Percentiles rank a stretch among this genome's conserved stretches.
Evolutionary conservation across 2,797 vertebrate species (phyloP).

Genomic region (Gadopsis marmoratus): DNA sequence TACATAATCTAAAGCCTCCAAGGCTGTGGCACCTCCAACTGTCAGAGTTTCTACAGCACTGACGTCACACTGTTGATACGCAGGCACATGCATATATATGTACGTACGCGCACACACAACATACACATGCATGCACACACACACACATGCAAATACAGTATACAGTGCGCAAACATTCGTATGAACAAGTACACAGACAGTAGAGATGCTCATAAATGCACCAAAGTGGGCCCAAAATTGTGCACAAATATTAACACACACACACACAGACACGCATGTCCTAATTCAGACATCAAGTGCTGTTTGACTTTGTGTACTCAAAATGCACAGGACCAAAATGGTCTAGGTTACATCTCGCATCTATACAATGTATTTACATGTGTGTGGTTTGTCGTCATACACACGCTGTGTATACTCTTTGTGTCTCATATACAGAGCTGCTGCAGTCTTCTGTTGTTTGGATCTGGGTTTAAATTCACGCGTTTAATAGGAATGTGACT

Average conservation of each 20-base stretch:
- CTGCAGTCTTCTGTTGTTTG: not conserved
- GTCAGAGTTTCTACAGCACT: constrained; percentile 70
- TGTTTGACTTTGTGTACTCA: not conserved
- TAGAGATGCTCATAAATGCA: not conserved
- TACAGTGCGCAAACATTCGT: not conserved
- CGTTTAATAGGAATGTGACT: constrained; percentile 15
- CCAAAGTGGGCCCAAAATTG: not conserved
- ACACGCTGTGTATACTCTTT: not conserved
- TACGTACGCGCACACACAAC: constrained; percentile 5
- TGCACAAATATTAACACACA: not conserved
- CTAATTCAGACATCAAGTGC: not conserved
- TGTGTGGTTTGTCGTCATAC: no score
- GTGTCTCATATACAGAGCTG: not conserved
- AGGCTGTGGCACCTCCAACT: constrained; percentile 58
- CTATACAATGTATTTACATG: not conserved
- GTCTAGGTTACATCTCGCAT: not conserved
- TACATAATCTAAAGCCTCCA: constrained; percentile 60
- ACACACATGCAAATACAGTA: not conserved
- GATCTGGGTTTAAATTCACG: not conserved
- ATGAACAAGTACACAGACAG: not conserved
- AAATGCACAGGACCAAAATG: not conserved
- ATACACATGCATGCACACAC: not conserved
- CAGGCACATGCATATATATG: constrained; percentile 18
- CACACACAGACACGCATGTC: not conserved
- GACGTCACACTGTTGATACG: constrained; percentile 67